Base-by-base conservation (phyloP, 2,797 vertebrate species). In the Neosilurus mollespiculum region DNA sequence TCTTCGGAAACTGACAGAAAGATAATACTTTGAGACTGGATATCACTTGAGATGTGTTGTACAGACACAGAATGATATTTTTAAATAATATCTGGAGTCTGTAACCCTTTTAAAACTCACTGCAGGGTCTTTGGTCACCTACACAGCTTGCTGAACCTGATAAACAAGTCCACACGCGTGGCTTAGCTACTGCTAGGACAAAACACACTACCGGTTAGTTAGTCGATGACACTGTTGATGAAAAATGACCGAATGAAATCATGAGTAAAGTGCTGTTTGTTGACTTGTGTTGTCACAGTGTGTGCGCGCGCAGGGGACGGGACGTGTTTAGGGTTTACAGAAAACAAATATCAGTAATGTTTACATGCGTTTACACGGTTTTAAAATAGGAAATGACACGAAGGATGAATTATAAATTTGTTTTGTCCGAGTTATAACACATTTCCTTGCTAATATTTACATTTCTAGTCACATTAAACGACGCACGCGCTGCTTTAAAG, bases 101-200 rank as follows among this genome's bases (percentile, higher is more conserved):
- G 37, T 24, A 37, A 16, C 9, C 7, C n/a, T n/a, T 15, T 2
- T 59, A n/a, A 58, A 59, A 30, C 53, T 20, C 8, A 16, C 22
- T 22, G 15, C 54, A 34, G 26, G 5, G 54, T 61, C 53, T 26
- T 3, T 16, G 30, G 20, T 24, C 34, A 77, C 30, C 51, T 24
- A 12, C 53, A 58, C 61, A 69, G 88, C 92, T 88, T 82, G 93
- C 85, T 85, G 69, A 91, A 95, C 94, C 93, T 91, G 94, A 93
- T 91, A 90, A 94, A 94, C 94, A 88, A 92, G 88, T 84, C 76
- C 37, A 65, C 59, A 70, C 11, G 2, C n/a, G 11, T 11, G 18
- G 51, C 4, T 6, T 3, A 9, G 26, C 11, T 10, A 15, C 20
- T 15, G 58, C 0, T 24, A 4, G 34, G 1, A 24, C 1, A n/a